Base-by-base conservation (phyloP, 1,140 invertebrate species). In the Anoplophora glabripennis region DNA sequence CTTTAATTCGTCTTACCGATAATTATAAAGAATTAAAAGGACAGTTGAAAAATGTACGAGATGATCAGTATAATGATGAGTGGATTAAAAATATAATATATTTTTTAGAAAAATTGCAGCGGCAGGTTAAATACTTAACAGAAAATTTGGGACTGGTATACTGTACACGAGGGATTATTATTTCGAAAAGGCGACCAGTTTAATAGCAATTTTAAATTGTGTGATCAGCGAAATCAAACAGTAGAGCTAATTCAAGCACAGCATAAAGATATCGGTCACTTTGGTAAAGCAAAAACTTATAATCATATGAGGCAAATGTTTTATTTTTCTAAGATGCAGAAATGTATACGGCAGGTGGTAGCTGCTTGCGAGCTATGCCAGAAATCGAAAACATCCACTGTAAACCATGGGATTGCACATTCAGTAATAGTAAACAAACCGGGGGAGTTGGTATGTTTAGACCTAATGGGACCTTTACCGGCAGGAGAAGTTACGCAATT, bases 321-420 rank as follows among this genome's bases (percentile, higher is more conserved):
- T 21, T 53, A n/a, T 34, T 53, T 34, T 34, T 36, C 51, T 15
- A 38, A 53, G 42, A 53, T 53, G 35, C 17, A 33, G 12, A 49
- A 49, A 35, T 8, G 10, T 10, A 18, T 53, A 34, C 10, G 51
- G 9, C 9, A 53, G 3, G 28, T 53, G 8, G 51, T 42, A 8
- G 38, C 35, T 45, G 38, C 35, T 42, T 55, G 53, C 35, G 41
- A 55, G 11, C 34, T 55, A 12, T 55, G 53, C 14, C 53, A 47
- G 48, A 55, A 47, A 21, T 17, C 42, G 1, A 55, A 55, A 33
- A 9, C 12, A 10, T 38, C 28, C 8, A 11, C 18, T 28, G 7
- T 17, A 8, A 15, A 10, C 7, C 18, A 51, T 11, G 47, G 47
- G 17, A 9, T 11, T 35, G n/a, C 34, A n/a, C 17, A 28, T 8